A percentile compares a stretch with the other conserved stretches of the same genome.
Evolutionary conservation across 2,113 vertebrate species (phyloP).

Genomic region (Phrynosoma platyrhinos): DNA sequence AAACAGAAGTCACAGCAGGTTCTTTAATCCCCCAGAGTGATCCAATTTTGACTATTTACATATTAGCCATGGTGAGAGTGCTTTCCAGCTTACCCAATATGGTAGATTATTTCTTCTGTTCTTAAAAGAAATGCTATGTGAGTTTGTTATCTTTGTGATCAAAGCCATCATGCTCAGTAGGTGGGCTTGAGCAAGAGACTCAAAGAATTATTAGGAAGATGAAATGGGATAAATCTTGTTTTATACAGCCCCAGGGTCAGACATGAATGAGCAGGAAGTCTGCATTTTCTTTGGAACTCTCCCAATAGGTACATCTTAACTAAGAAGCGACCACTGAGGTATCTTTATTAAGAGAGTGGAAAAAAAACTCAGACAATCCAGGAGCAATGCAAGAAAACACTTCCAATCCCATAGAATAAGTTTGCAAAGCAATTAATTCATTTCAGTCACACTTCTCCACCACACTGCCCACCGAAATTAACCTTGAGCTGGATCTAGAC

Average conservation of each 20-base stretch:
- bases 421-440: background rate
- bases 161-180: background rate
- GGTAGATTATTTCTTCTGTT: background rate
- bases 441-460: background rate
- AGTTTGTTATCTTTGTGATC: slow-evolving; percentile 25
- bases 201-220: background rate
- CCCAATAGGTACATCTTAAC: background rate
- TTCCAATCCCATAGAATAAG: background rate
- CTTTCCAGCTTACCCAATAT: background rate
- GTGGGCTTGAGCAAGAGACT: background rate
- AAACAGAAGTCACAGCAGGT: slow-evolving; percentile 13
- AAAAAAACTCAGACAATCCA: background rate
- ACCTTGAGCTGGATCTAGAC: no score
- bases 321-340: background rate
- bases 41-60: slow-evolving; percentile 9
- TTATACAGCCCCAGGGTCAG: background rate
- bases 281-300: background rate
- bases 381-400: background rate
- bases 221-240: background rate
- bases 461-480: no score
- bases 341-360: background rate
- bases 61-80: background rate
- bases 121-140: background rate
- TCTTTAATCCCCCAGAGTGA: background rate
- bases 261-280: background rate